Conservation (phyloP, 2,113 vertebrate species). For the Ancistrus triradiatus region DNA sequence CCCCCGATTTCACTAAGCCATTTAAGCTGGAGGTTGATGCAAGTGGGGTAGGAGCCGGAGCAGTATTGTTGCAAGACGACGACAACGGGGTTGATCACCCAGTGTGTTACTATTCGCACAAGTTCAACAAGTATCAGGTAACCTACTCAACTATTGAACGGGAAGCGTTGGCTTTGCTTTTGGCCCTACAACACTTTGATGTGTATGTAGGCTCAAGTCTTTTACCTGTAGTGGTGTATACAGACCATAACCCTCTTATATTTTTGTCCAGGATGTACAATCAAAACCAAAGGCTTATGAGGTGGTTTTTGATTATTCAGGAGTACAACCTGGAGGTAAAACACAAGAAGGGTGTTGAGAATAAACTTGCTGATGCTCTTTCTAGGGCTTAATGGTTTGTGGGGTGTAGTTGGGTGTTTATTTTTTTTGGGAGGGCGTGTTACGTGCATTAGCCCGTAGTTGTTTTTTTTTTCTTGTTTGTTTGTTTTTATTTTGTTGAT, state of each 20-base stretch:
- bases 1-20: background rate
- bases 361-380: background rate
- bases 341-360: background rate
- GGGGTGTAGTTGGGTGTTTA: background rate
- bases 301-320: background rate
- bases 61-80: background rate
- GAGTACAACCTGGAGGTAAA: background rate
- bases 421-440: background rate
- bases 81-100: background rate
- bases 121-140: background rate
- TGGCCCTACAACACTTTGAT: too few species aligned
- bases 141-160: background rate
- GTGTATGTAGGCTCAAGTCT: too few species aligned
- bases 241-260: too few species aligned
- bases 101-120: background rate
- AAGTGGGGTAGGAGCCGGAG: background rate
- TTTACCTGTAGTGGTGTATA: too few species aligned
- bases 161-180: background rate
- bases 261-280: too few species aligned
- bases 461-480: too few species aligned
- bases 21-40: background rate
- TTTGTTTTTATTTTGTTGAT: too few species aligned
- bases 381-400: background rate
- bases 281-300: background rate
- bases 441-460: background rate